These are phyloP conservation scores for Gymnodraco acuticeps DNA, from an alignment of 2,797 vertebrate genomes.

Conservation along the genomic window DNA sequence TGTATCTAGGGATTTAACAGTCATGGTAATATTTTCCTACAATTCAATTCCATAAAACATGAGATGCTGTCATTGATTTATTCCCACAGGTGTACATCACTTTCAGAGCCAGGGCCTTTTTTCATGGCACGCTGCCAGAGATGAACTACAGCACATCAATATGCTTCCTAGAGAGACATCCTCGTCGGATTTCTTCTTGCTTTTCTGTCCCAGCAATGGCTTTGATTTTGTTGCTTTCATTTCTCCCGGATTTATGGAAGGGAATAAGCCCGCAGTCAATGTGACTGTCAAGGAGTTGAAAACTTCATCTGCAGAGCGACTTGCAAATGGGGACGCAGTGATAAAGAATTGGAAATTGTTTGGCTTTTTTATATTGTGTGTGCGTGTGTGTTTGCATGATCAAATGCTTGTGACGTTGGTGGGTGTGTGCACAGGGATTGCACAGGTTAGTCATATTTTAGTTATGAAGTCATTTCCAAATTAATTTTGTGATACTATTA, in stretches of 20 bases:
- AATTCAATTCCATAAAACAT: conserved; percentile 56
- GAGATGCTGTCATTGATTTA: conserved; percentile 70
- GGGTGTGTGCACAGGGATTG: not conserved
- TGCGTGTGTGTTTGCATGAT: not conserved
- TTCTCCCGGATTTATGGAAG: conserved; percentile 51
- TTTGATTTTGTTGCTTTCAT: conserved; percentile 52
- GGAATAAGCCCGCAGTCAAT: conserved; percentile 48
- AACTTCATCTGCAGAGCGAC: conserved; percentile 40
- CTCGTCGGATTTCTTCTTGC: conserved; percentile 45
- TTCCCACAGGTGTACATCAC: conserved; percentile 69
- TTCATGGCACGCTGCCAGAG: conserved; percentile 64
- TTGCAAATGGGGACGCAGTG: conserved; percentile 5
- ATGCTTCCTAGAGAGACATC: conserved; percentile 58
- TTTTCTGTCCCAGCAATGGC: conserved; percentile 57
- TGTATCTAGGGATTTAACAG: conserved; percentile 36
- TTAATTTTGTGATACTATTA: conserved; percentile 15
- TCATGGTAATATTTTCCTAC: conserved; percentile 47
- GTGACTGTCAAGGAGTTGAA: conserved; percentile 39
- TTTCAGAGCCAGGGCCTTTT: conserved; percentile 55
- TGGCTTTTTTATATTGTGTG: conserved; percentile 1
- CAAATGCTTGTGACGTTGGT: not conserved
- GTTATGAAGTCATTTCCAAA: conserved; percentile 7
- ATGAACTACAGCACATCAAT: conserved; percentile 72
- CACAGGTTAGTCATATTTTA: not conserved
- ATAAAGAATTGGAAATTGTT: not conserved